Evolutionary conservation across 1,140 invertebrate genomes (phyloP).

Genomic region (Lutraria rhynchaena): DNA sequence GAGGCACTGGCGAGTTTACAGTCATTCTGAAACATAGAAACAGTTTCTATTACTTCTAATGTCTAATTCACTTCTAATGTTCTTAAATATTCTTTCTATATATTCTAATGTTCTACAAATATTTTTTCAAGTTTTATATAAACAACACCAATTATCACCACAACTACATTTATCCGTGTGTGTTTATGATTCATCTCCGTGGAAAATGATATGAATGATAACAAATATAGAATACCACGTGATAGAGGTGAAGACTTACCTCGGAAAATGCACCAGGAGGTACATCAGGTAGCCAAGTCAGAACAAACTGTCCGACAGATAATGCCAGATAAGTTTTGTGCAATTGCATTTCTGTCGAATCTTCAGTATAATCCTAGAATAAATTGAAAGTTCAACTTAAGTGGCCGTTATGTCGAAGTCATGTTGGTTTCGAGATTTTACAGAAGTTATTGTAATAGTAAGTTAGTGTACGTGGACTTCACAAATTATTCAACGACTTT

Average conservation of each 20-base stretch:
- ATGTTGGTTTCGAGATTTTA: too few relatives aligned
- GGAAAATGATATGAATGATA: neutral
- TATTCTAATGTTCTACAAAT: neutral
- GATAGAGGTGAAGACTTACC: neutral
- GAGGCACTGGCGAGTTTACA: neutral
- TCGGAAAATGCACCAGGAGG: neutral
- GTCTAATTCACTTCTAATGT: neutral
- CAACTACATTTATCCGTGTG: neutral
- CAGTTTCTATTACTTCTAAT: too few relatives aligned
- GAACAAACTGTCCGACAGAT: neutral
- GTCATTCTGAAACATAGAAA: slow-evolving; percentile 3
- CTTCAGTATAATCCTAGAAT: neutral
- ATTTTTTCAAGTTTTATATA: neutral
- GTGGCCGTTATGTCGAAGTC: too few relatives aligned
- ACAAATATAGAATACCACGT: neutral
- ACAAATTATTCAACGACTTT: too few relatives aligned
- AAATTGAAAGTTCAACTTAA: too few relatives aligned
- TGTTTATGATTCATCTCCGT: neutral
- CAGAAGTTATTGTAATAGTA: too few relatives aligned
- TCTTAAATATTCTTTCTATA: neutral
- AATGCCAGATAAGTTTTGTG: neutral
- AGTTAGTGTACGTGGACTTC: too few relatives aligned
- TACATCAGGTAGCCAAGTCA: slow-evolving; percentile 15
- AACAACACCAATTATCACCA: neutral
- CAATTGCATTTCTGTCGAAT: neutral